These are phyloP conservation scores for Lasioglossum oenotherae DNA, from an alignment of 2,888 invertebrate species.

Conservation along the genomic window DNA sequence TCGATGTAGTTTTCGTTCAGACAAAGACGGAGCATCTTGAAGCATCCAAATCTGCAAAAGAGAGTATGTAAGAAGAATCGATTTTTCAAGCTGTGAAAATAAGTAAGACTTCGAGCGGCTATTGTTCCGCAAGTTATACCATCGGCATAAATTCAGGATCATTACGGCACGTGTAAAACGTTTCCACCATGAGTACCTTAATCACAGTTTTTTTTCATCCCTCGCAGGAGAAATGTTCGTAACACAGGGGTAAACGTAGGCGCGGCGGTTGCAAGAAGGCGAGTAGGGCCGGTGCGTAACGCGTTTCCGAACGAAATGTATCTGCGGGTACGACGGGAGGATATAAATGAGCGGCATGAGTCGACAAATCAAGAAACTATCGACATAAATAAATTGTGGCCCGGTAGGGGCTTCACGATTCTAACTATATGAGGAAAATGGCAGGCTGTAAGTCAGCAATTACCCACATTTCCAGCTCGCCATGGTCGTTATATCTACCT, in stretches of 20 bases:
- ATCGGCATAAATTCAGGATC: neutral
- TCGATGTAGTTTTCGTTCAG: too few species aligned
- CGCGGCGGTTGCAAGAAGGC: slow-evolving; percentile 1
- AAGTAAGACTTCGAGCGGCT: neutral
- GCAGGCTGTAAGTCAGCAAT: slow-evolving; percentile 82
- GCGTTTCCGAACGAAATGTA: slow-evolving; percentile 42
- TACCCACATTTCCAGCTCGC: slow-evolving; percentile 75
- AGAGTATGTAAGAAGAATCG: neutral
- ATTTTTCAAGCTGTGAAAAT: neutral
- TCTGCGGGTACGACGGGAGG: slow-evolving; percentile 77
- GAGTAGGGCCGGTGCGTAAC: slow-evolving; percentile 38
- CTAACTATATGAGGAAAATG: slow-evolving; percentile 79
- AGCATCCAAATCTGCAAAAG: neutral
- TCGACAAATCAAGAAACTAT: slow-evolving; percentile 85
- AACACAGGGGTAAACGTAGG: slow-evolving; percentile 15
- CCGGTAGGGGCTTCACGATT: slow-evolving; percentile 78
- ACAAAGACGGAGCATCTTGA: neutral
- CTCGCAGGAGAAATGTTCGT: slow-evolving; percentile 4
- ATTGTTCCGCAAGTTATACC: neutral
- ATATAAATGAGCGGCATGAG: slow-evolving; percentile 83
- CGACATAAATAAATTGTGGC: slow-evolving; percentile 84
- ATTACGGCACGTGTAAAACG: neutral
- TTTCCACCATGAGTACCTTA: neutral
- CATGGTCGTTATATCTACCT: slow-evolving; percentile 66
- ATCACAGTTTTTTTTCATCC: neutral